Conservation (phyloP, 2,797 vertebrate species). For the Syndactyla subalaris region DNA sequence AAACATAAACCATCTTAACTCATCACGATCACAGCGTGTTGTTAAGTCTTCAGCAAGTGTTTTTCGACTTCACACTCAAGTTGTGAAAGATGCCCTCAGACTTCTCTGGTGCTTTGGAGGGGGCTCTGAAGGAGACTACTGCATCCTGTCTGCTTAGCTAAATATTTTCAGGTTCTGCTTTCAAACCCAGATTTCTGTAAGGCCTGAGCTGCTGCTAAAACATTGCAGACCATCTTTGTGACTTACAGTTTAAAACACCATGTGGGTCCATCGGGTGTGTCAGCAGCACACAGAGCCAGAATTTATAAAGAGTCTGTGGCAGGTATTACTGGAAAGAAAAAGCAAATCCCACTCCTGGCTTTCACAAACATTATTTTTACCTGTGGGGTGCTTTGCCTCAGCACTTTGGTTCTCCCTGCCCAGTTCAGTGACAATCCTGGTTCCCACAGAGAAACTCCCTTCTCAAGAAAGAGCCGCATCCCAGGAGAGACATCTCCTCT, state of each 20-base stretch:
- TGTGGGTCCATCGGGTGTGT: rapidly evolving
- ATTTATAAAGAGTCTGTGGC: background rate
- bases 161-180: background rate
- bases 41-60: constrained; percentile 19
- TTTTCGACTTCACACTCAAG: constrained; percentile 25
- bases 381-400: background rate
- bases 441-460: background rate
- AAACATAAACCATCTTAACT: constrained; percentile 26
- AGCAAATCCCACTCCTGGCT: background rate
- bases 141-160: background rate
- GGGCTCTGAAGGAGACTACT: background rate
- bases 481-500: background rate
- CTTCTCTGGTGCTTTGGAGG: background rate
- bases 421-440: background rate
- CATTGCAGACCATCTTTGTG: background rate
- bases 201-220: background rate
- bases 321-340: background rate
- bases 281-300: background rate
- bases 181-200: background rate
- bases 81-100: constrained; percentile 2
- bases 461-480: background rate
- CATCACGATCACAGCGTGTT: background rate
- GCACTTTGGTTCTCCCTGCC: background rate
- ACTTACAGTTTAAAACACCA: background rate
- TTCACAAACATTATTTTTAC: constrained; percentile 11